Evolutionary conservation across 92 coral and sea anemone genomes (phyloP).

Genomic region (Montipora capitata): DNA sequence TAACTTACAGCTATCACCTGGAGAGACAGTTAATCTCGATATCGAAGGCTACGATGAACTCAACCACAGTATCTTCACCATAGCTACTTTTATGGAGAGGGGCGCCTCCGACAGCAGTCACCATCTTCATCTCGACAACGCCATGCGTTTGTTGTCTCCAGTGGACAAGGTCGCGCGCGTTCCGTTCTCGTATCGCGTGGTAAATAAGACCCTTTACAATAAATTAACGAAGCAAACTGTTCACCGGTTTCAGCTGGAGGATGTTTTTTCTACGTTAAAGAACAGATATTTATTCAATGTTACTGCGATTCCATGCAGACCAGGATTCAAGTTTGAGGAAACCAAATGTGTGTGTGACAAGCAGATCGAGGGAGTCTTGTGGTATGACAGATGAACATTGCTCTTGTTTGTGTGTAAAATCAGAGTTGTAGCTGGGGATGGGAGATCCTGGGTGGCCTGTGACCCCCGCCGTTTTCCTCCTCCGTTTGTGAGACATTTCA

Average conservation of each 20-base stretch:
- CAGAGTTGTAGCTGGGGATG: no score
- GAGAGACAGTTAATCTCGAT: slow-evolving; percentile 75
- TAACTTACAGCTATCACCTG: slow-evolving; percentile 84
- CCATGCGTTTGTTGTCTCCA: slow-evolving; percentile 75
- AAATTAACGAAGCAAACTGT: slow-evolving; percentile 34
- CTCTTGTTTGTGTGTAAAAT: not conserved
- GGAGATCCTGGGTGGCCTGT: no score
- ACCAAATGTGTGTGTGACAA: slow-evolving; percentile 81
- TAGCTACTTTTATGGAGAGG: slow-evolving; percentile 64
- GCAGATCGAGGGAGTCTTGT: slow-evolving; percentile 55
- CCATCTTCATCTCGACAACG: slow-evolving; percentile 60
- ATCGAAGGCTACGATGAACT: slow-evolving; percentile 88
- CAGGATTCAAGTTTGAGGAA: slow-evolving; percentile 82
- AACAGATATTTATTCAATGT: slow-evolving; percentile 72
- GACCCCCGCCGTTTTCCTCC: no score
- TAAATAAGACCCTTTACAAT: slow-evolving; percentile 38
- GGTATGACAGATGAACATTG: slow-evolving; percentile 23
- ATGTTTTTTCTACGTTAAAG: slow-evolving; percentile 75
- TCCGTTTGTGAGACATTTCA: no score
- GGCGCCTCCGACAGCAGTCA: slow-evolving; percentile 15
- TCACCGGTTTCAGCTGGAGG: slow-evolving; percentile 69
- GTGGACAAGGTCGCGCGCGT: slow-evolving; percentile 56
- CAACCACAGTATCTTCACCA: slow-evolving; percentile 80
- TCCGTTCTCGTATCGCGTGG: slow-evolving; percentile 67
- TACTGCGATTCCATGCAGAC: slow-evolving; percentile 83